Base-by-base conservation (phyloP, 1,140 invertebrate genomes). In the Latrodectus geometricus region DNA sequence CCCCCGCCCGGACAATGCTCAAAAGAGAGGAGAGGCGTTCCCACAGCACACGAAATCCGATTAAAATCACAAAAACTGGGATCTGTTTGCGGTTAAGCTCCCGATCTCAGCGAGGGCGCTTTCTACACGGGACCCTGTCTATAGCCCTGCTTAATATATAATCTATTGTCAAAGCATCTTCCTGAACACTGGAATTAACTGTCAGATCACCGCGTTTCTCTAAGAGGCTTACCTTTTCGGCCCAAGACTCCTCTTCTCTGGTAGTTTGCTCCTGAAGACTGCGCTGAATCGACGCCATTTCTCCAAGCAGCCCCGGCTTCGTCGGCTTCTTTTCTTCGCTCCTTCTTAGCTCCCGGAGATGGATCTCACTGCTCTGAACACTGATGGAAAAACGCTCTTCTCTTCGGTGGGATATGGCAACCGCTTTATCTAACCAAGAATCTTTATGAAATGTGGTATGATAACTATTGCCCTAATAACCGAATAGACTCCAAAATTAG, bases 151-250 rank as follows among this genome's bases (percentile, higher is more conserved):
- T 87, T 87, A 87, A 87, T 76, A 87, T 87, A 74, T 70, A 87
- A 87, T 87, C 85, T 87, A 87, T 87, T 87, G 85, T 87, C 85
- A 80, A 78, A 73, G 77, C 85, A 87, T 76, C 85, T 87, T 87
- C 85, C 85, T 87, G 80, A 87, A 87, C 85, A 87, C 77, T 80
- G 85, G 85, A 87, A 87, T 87, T 87, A 87, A 87, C 85, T 87
- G 85, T 87, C 76, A 87, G 85, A 87, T 79, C 83, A 86, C 83
- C 83, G 74, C 74, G 70, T 78, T 79, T 76, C 85, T 65, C 69
- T 87, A 87, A 87, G 85, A 87, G 85, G 85, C 85, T 87, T 87
- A 87, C 85, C 85, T 87, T 77, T 86, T 77, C 83, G 77, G 85
- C 69, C 85, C 83, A 86, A 86, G 83, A 77, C 74, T 86, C 49